A percentile compares a stretch with the other conserved stretches of the same genome.
Conservation (phyloP, 1,140 invertebrate genomes). For the Drosophila arizonae region DNA sequence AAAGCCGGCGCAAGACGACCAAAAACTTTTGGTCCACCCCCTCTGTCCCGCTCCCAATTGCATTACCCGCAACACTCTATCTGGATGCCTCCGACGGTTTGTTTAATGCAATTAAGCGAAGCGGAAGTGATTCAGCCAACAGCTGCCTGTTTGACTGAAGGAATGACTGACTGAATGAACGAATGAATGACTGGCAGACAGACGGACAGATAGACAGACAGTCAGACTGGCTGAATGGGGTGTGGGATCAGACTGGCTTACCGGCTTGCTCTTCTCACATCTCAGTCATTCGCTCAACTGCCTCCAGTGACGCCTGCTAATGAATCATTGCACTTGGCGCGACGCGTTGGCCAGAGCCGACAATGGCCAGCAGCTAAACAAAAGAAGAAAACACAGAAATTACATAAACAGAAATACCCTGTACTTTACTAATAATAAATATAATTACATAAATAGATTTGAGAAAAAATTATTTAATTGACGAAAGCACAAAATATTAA, state of each 20-base stretch:
- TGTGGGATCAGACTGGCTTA: slow-evolving; percentile 51
- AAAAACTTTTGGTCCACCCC: slow-evolving; percentile 34
- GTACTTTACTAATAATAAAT: background rate
- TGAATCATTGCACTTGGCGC: slow-evolving; percentile 54
- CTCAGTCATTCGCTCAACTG: slow-evolving; percentile 27
- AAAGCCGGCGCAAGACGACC: background rate
- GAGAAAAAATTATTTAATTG: background rate
- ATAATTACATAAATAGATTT: background rate
- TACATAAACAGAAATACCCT: slow-evolving; percentile 5
- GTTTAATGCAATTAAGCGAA: slow-evolving; percentile 76
- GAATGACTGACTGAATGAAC: background rate
- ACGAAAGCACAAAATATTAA: background rate
- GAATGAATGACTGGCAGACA: background rate
- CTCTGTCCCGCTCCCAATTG: background rate
- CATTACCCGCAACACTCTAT: slow-evolving; percentile 29
- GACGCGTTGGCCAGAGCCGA: slow-evolving; percentile 42
- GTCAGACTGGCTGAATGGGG: slow-evolving; percentile 20
- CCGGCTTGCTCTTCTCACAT: slow-evolving; percentile 22
- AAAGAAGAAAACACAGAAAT: slow-evolving; percentile 9
- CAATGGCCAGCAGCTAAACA: slow-evolving; percentile 51
- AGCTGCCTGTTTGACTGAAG: slow-evolving; percentile 26
- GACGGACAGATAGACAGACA: slow-evolving; percentile 3
- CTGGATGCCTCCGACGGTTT: slow-evolving; percentile 46
- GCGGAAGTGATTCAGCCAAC: slow-evolving; percentile 68
- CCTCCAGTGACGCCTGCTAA: slow-evolving; percentile 41